Percentiles rank a stretch among this genome's conserved stretches.
Evolutionary conservation across 2,888 invertebrate genomes (phyloP).

Genomic region (Lepidochitona cinerea): DNA sequence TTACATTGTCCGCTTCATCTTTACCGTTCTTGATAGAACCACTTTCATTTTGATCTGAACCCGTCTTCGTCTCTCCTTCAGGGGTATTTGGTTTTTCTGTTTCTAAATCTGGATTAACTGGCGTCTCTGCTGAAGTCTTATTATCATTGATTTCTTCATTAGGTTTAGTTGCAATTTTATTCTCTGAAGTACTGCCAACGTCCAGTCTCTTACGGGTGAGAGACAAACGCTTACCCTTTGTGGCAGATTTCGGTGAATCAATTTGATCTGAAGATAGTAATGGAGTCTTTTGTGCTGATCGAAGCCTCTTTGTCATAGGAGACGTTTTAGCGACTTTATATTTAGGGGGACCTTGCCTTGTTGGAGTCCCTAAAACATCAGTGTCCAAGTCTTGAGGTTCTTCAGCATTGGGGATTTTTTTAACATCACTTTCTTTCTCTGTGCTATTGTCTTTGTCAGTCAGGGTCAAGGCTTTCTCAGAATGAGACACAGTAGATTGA

Average conservation of each 20-base stretch:
- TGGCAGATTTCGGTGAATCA: not conserved
- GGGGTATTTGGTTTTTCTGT: not conserved
- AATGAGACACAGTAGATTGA: not conserved
- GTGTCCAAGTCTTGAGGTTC: not conserved
- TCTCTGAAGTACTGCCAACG: not conserved
- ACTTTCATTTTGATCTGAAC: too few species aligned
- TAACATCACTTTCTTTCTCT: not conserved
- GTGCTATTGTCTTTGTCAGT: not conserved
- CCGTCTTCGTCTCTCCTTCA: not conserved
- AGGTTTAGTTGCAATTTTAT: not conserved
- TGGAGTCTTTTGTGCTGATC: conserved; percentile 10
- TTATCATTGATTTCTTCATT: not conserved
- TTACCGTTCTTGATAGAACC: too few species aligned
- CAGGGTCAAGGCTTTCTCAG: not conserved
- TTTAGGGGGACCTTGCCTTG: not conserved
- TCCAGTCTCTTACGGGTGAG: not conserved
- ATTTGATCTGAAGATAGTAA: not conserved
- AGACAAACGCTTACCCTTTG: not conserved
- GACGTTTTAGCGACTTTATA: conserved; percentile 15
- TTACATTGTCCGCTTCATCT: not conserved
- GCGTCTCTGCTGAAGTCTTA: not conserved
- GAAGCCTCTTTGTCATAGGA: conserved; percentile 16
- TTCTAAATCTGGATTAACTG: not conserved
- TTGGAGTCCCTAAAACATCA: not conserved
- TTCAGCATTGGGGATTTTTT: not conserved